These are phyloP conservation scores for Planiliza haematocheilus DNA, from an alignment of 2,113 vertebrate genomes.

Conservation along the genomic window DNA sequence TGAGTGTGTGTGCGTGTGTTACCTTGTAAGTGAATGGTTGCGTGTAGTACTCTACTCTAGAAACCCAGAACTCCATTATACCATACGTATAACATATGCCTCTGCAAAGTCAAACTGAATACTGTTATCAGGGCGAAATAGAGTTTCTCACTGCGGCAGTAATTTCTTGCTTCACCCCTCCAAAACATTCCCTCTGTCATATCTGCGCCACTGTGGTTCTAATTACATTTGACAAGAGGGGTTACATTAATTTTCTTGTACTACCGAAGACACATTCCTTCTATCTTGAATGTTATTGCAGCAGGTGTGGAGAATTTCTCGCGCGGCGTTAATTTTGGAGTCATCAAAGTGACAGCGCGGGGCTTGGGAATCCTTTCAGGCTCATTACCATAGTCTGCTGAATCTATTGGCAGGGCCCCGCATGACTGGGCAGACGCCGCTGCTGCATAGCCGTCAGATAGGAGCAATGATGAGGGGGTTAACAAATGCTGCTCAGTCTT, in stretches of 20 bases:
- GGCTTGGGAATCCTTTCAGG: conserved; percentile 71
- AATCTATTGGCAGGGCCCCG: conserved; percentile 73
- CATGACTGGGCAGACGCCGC: conserved; percentile 68
- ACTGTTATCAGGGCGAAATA: conserved; percentile 32
- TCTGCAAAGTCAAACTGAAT: conserved; percentile 8
- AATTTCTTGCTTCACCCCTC: conserved; percentile 51
- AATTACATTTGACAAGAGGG: conserved; percentile 75
- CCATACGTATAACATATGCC: conserved; percentile 11
- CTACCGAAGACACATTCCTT: conserved; percentile 50
- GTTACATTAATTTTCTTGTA: conserved; percentile 71
- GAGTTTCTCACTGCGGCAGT: conserved; percentile 19
- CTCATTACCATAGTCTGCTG: conserved; percentile 77
- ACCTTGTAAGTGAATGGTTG: conserved; percentile 10
- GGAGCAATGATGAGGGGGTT: conserved; percentile 75
- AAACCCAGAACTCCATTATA: conserved; percentile 11
- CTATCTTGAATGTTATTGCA: conserved; percentile 72
- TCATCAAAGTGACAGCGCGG: conserved; percentile 74
- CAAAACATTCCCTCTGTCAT: conserved; percentile 50
- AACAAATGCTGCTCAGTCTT: conserved; percentile 74
- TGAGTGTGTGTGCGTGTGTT: background rate
- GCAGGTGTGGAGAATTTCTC: conserved; percentile 73
- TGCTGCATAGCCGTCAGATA: conserved; percentile 59
- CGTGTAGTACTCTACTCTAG: background rate
- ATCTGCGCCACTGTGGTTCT: conserved; percentile 50
- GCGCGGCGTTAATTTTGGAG: conserved; percentile 73